Conservation (phyloP, 2,113 vertebrate species). For the Coreoperca whiteheadi region DNA sequence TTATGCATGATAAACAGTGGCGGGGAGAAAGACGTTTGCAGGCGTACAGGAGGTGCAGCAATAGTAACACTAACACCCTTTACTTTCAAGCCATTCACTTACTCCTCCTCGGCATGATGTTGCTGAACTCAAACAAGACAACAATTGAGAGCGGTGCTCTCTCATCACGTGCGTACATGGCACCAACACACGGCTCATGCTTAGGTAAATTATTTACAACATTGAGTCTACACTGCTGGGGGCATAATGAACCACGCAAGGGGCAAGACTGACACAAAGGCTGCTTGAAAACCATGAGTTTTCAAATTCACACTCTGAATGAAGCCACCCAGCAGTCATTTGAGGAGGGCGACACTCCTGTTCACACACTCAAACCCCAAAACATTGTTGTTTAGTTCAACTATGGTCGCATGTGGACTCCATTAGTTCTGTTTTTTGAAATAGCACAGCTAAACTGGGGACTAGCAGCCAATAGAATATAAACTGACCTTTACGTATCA, state of each 20-base stretch:
- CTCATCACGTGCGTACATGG: not conserved
- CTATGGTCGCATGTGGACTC: not conserved
- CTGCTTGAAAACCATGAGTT: not conserved
- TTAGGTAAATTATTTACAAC: conserved; percentile 62
- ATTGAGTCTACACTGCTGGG: conserved; percentile 24
- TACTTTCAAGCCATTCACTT: not conserved
- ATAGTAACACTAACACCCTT: not conserved
- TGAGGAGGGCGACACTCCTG: not conserved
- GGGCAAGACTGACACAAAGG: conserved; percentile 2
- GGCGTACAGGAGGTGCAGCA: not conserved
- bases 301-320: conserved; percentile 5
- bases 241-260: not conserved
- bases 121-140: not conserved
- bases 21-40: not conserved
- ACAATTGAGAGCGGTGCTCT: not conserved
- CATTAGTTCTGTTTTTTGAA: not conserved
- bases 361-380: not conserved
- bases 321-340: not conserved
- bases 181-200: not conserved
- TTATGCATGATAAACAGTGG: not conserved
- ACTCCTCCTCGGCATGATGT: not conserved
- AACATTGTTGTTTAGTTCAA: conserved; percentile 1
- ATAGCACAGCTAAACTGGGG: not conserved
- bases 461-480: not conserved
- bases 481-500: not conserved